Percentiles rank a stretch among this genome's conserved stretches.
phyloP scores from a whole-genome alignment of 2,888 invertebrate species.

The Cataglyphis cursor region DNA sequence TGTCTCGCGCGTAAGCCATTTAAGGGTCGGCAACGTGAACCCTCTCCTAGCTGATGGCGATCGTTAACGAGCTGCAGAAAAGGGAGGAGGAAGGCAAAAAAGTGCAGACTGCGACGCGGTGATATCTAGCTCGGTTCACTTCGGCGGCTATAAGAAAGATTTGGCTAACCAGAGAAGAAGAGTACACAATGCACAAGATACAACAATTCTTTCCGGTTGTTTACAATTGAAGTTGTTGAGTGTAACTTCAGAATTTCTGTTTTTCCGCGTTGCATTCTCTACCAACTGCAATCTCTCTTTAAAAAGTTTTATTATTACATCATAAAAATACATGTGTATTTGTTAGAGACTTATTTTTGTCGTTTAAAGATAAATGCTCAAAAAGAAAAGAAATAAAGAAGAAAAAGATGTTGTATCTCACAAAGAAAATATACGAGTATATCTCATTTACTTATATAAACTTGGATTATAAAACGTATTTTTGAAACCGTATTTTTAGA shows the following conservation, averaged over 20 bases:
- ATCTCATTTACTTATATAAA: conserved; percentile 2
- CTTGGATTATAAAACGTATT: neutral
- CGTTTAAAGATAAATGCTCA: neutral
- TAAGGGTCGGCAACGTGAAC: conserved; percentile 64
- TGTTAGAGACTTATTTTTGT: conserved; percentile 31
- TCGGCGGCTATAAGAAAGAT: conserved; percentile 60
- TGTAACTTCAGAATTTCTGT: conserved; percentile 47
- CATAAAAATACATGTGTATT: neutral
- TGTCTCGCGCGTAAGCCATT: conserved; percentile 72
- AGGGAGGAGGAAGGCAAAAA: conserved; percentile 54
- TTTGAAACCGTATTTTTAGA: neutral
- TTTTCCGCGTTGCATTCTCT: conserved; percentile 13
- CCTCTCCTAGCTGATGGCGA: conserved; percentile 54
- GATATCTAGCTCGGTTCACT: conserved; percentile 67
- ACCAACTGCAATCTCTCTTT: neutral
- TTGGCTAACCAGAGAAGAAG: conserved; percentile 47
- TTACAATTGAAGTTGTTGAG: conserved; percentile 41
- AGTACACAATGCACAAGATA: conserved; percentile 19
- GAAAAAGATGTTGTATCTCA: neutral
- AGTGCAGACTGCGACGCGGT: conserved; percentile 34
- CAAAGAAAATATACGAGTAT: neutral
- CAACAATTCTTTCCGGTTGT: conserved; percentile 53
- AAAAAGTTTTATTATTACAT: neutral
- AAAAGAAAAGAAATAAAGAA: neutral
- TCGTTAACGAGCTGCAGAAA: conserved; percentile 72